These are phyloP conservation scores for Piscicola geometra DNA, from an alignment of 2,888 invertebrate species.

Conservation along the genomic window DNA sequence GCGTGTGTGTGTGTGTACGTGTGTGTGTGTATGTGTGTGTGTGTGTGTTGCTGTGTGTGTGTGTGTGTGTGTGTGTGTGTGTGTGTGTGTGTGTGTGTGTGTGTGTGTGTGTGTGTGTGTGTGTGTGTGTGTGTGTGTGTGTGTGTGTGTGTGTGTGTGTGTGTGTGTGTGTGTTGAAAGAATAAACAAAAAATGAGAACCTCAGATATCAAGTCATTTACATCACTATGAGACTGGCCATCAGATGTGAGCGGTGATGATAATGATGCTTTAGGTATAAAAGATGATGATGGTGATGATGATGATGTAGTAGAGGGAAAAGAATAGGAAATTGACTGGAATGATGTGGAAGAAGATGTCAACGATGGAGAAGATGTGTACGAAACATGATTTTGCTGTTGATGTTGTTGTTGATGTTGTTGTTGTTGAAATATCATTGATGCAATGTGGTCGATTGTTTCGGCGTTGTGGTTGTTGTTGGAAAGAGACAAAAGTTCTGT, in stretches of 20 bases:
- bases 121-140: constrained; percentile 2
- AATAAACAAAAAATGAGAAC: background rate
- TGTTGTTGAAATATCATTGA: background rate
- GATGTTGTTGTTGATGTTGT: no score
- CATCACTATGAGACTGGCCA: background rate
- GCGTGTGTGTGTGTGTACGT: constrained; percentile 11
- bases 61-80: constrained; percentile 7
- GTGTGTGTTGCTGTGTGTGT: no score
- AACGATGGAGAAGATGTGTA: background rate
- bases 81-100: constrained; percentile 8
- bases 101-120: constrained; percentile 13
- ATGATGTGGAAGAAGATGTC: background rate
- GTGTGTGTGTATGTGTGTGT: background rate
- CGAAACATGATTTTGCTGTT: no score
- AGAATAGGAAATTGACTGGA: background rate
- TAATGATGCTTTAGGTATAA: background rate
- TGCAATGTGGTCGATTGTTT: background rate
- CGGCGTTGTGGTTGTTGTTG: background rate
- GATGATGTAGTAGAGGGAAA: background rate
- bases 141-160: constrained; percentile 24
- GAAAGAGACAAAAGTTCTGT: background rate
- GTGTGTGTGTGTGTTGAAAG: background rate
- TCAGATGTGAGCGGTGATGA: no score
- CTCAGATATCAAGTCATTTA: background rate
- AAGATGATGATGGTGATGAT: background rate